phyloP scores from a whole-genome alignment of 23 tunicate species.

The Clavelina lepadiformis region DNA sequence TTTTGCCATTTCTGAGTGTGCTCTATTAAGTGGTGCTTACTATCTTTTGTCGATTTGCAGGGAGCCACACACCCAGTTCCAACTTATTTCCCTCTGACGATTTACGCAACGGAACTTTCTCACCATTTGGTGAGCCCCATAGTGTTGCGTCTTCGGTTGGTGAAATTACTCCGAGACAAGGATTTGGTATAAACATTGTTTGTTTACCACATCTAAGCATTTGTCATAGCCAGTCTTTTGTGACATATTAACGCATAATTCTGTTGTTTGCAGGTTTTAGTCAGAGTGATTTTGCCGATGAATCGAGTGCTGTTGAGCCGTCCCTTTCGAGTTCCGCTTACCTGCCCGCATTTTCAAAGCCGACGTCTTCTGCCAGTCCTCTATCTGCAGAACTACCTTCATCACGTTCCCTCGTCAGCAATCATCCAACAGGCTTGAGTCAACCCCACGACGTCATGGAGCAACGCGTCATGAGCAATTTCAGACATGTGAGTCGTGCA shows the following conservation, averaged over 20 bases:
- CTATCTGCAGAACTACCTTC: not conserved
- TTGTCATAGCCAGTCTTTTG: no score
- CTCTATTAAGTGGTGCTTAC: no score
- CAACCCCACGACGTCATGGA: no score
- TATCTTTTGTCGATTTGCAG: no score
- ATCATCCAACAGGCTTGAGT: no score
- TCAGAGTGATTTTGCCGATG: conserved; percentile 11
- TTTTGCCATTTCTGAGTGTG: no score
- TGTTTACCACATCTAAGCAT: no score
- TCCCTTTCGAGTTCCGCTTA: not conserved
- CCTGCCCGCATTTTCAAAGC: not conserved
- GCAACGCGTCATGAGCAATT: no score
- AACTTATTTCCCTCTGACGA: conserved; percentile 11
- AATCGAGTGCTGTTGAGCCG: not conserved
- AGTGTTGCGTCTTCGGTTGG: not conserved
- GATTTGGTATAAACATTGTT: not conserved
- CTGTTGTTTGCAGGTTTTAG: conserved; percentile 6
- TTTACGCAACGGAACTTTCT: conserved; percentile 13
- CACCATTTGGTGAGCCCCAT: conserved; percentile 37
- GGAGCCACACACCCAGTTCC: no score
- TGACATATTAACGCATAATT: no score
- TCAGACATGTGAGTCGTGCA: conserved; percentile 1
- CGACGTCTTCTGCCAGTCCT: not conserved
- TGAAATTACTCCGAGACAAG: conserved; percentile 1
- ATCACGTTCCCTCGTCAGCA: no score